These are phyloP conservation scores for Helogale parvula DNA, from an alignment of 2,113 vertebrate species.

Conservation along the genomic window DNA sequence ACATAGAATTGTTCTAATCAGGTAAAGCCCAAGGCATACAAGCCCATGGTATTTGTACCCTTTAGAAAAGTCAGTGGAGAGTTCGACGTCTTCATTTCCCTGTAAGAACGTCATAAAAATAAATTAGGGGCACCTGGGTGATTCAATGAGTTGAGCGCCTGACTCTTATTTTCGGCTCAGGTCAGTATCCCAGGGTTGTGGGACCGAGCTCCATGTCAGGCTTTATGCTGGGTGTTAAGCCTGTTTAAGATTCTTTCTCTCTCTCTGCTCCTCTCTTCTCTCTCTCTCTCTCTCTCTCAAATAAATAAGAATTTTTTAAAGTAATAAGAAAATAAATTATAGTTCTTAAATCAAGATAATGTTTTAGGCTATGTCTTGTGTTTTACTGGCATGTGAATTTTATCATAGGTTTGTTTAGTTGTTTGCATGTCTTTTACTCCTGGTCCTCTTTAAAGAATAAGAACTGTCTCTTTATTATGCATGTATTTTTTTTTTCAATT, in stretches of 20 bases:
- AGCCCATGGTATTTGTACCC: neutral
- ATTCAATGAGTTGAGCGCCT: too few relatives aligned
- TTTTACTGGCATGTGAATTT: neutral
- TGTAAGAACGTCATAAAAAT: neutral
- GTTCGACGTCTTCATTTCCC: neutral
- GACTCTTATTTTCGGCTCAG: too few relatives aligned
- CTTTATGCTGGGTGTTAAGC: too few relatives aligned
- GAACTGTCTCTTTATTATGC: neutral
- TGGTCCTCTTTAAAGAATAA: neutral
- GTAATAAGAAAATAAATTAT: neutral
- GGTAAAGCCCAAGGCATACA: neutral
- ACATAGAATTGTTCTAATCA: neutral
- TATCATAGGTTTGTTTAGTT: neutral
- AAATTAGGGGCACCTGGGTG: neutral
- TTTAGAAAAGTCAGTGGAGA: neutral
- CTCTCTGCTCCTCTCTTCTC: too few relatives aligned
- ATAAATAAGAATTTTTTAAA: too few relatives aligned
- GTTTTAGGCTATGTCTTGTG: conserved; percentile 18
- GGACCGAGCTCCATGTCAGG: too few relatives aligned
- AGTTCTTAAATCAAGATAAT: neutral
- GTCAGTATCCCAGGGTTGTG: too few relatives aligned
- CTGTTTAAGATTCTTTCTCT: too few relatives aligned
- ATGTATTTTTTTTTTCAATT: neutral
- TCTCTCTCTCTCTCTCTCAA: too few relatives aligned
- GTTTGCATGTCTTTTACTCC: neutral